phyloP scores from a whole-genome alignment of 2,113 vertebrate species.

The Actenoides hombroni region DNA sequence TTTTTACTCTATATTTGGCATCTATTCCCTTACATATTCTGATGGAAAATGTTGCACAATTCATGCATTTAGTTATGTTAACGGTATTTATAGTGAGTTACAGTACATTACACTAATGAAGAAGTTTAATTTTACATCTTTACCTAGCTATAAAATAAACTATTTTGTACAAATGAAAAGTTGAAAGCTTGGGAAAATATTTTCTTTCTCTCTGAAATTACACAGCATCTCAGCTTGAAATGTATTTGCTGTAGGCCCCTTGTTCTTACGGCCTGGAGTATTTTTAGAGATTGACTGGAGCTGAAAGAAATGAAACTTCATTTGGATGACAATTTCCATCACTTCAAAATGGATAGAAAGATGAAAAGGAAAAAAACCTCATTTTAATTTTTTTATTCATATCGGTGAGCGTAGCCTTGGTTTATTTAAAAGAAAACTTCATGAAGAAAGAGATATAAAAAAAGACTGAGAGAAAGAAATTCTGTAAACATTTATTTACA shows the following conservation, averaged over 20 bases:
- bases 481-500: neutral
- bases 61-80: conserved; percentile 40
- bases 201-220: conserved; percentile 55
- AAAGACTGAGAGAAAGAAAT: neutral
- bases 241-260: conserved; percentile 24
- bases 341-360: neutral
- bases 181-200: conserved; percentile 62
- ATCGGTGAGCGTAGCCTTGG: neutral
- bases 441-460: neutral
- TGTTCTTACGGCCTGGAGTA: conserved; percentile 27
- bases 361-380: neutral
- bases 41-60: conserved; percentile 44
- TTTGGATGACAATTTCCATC: neutral
- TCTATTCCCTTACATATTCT: conserved; percentile 16
- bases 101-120: conserved; percentile 4
- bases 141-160: conserved; percentile 46
- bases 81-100: conserved; percentile 16
- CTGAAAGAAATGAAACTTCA: neutral
- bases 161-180: conserved; percentile 44
- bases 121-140: conserved; percentile 52
- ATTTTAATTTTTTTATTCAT: neutral
- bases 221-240: conserved; percentile 34
- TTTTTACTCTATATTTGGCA: conserved; percentile 25
- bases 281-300: conserved; percentile 37
- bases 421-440: neutral